Percentiles rank a stretch among this genome's conserved stretches.
Evolutionary conservation across 2,113 vertebrate species (phyloP).

Genomic region (Orientallactaga bullata): DNA sequence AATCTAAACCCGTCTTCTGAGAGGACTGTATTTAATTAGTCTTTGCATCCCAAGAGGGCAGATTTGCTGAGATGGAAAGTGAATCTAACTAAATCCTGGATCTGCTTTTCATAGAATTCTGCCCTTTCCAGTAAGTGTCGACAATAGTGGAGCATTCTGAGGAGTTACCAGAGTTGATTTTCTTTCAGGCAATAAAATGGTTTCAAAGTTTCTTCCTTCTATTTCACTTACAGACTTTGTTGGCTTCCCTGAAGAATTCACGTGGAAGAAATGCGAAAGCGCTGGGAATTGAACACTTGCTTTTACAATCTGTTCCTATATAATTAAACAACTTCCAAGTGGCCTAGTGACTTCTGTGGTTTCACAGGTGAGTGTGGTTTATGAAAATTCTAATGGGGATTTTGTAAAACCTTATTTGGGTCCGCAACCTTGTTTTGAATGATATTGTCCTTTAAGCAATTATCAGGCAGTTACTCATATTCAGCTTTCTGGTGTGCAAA

Average conservation of each 20-base stretch:
- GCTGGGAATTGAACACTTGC: not conserved
- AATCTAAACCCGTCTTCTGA: not conserved
- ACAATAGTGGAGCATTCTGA: not conserved
- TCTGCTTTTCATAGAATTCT: not conserved
- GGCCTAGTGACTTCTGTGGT: constrained; percentile 60
- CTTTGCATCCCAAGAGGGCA: constrained; percentile 10
- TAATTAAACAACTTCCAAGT: constrained; percentile 55
- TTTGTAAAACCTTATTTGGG: constrained; percentile 37
- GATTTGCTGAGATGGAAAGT: not conserved
- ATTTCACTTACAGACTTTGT: constrained; percentile 36
- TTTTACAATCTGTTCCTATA: constrained; percentile 32
- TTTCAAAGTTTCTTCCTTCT: not conserved
- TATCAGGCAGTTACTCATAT: constrained; percentile 26
- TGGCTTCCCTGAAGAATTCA: constrained; percentile 47
- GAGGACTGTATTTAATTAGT: not conserved
- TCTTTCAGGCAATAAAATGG: constrained; percentile 51
- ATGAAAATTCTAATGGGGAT: constrained; percentile 1
- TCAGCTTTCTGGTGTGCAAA: constrained; percentile 29
- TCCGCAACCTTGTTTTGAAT: constrained; percentile 30
- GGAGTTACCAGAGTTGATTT: not conserved
- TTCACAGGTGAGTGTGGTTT: constrained; percentile 51
- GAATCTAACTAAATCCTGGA: not conserved
- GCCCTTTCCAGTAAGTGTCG: not conserved
- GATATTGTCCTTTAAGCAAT: not conserved
- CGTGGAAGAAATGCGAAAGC: constrained; percentile 45